Conservation (phyloP, 2,888 invertebrate species). For the Macrosiphum euphorbiae region DNA sequence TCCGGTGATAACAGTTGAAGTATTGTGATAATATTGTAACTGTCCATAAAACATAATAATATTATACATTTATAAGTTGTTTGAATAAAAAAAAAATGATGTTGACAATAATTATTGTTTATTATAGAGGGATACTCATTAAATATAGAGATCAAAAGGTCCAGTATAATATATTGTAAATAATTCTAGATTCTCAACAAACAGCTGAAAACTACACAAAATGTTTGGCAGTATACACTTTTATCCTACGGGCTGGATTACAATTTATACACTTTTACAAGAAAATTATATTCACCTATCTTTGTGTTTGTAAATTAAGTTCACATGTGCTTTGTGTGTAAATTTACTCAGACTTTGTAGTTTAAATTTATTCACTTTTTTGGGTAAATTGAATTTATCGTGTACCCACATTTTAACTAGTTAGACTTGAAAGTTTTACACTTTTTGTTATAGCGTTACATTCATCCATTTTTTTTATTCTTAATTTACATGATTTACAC, state of each 20-base stretch:
- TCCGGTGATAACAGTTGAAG: neutral
- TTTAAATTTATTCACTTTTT: neutral
- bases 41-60: neutral
- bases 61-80: neutral
- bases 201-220: neutral
- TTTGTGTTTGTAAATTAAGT: neutral
- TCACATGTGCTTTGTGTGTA: neutral
- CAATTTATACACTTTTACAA: constrained; percentile 4
- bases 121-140: neutral
- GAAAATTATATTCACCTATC: neutral
- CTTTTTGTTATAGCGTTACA: neutral
- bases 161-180: neutral
- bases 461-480: neutral
- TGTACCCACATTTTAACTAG: neutral
- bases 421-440: neutral
- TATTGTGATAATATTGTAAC: neutral
- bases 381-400: neutral
- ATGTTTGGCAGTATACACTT: neutral
- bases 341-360: neutral
- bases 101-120: neutral
- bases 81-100: neutral
- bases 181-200: neutral
- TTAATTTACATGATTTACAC: neutral
- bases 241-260: neutral
- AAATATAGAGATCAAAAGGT: neutral